Percentiles rank a stretch among this genome's conserved stretches.
Conservation (phyloP, 2,888 invertebrate genomes). For the Conchocele bisecta region DNA sequence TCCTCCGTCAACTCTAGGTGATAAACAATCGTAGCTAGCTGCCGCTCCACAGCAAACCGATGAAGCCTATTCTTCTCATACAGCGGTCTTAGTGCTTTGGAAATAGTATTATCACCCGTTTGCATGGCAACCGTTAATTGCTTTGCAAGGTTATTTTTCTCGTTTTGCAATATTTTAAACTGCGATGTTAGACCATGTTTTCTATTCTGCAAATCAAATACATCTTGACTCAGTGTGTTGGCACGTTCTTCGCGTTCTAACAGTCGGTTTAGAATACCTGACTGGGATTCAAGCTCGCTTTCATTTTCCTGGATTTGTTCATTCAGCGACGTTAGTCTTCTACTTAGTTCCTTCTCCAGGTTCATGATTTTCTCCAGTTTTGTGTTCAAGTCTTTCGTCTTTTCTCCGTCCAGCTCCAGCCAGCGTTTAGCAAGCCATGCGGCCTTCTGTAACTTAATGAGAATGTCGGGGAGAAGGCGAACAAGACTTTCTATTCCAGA, state of each 20-base stretch:
- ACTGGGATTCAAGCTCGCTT: slow-evolving; percentile 63
- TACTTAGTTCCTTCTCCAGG: slow-evolving; percentile 65
- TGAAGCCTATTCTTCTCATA: slow-evolving; percentile 72
- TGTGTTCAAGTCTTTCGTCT: slow-evolving; percentile 69
- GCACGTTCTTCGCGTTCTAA: slow-evolving; percentile 70
- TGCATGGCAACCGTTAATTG: slow-evolving; percentile 57
- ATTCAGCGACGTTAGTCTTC: slow-evolving; percentile 59
- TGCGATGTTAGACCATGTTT: slow-evolving; percentile 47
- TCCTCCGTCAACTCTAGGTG: slow-evolving; percentile 64
- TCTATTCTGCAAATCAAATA: slow-evolving; percentile 64
- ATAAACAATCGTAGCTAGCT: slow-evolving; percentile 65
- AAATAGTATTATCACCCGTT: slow-evolving; percentile 49
- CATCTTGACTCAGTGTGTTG: slow-evolving; percentile 60
- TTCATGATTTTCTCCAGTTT: slow-evolving; percentile 66
- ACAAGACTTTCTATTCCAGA: slow-evolving; percentile 63
- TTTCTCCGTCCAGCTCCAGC: slow-evolving; percentile 70
- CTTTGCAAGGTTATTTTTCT: slow-evolving; percentile 59
- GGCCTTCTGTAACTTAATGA: slow-evolving; percentile 72
- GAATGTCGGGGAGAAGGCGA: slow-evolving; percentile 71
- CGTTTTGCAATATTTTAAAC: slow-evolving; percentile 56
- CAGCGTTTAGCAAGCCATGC: slow-evolving; percentile 71
- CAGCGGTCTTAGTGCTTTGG: slow-evolving; percentile 60
- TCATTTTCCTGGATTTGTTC: slow-evolving; percentile 67
- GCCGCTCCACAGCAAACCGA: slow-evolving; percentile 67
- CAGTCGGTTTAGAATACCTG: slow-evolving; percentile 65